These are phyloP conservation scores for Pandemis cinnamomeana DNA, from an alignment of 2,888 invertebrate genomes.

Conservation along the genomic window DNA sequence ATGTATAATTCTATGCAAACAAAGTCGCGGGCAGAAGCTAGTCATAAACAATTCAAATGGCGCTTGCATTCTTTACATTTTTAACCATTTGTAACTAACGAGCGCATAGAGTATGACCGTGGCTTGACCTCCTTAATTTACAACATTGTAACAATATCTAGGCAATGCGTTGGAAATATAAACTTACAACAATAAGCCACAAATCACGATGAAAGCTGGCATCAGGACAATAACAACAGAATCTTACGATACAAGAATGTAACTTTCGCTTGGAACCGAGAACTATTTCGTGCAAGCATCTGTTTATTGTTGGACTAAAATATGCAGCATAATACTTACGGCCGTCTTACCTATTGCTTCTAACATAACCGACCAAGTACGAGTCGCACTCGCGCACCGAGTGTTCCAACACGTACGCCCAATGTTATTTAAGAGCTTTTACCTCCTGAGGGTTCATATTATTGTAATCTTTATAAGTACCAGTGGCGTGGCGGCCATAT, in stretches of 20 bases:
- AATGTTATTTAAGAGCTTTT: no score
- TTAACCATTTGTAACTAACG: no score
- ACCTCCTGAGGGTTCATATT: no score
- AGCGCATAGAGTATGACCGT: no score
- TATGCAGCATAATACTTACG: background rate
- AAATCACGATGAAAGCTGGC: slow-evolving; percentile 38
- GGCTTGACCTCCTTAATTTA: background rate
- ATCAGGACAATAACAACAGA: slow-evolving; percentile 16
- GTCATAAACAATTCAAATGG: no score
- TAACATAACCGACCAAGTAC: background rate
- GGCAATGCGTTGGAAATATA: background rate
- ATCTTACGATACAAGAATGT: slow-evolving; percentile 20
- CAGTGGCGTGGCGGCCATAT: no score
- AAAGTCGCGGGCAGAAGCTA: no score
- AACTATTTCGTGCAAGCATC: background rate
- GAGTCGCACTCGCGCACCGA: no score
- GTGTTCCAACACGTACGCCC: no score
- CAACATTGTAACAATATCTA: background rate
- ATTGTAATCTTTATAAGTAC: no score
- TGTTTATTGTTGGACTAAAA: background rate
- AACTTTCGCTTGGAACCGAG: slow-evolving; percentile 26
- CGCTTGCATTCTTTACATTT: no score
- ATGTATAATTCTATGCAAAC: no score
- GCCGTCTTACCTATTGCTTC: background rate
- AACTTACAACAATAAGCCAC: slow-evolving; percentile 38